Percentiles rank a stretch among this genome's conserved stretches.
These are phyloP conservation scores for Leucosticte australis DNA, from an alignment of 2,113 vertebrate genomes.

Conservation along the genomic window DNA sequence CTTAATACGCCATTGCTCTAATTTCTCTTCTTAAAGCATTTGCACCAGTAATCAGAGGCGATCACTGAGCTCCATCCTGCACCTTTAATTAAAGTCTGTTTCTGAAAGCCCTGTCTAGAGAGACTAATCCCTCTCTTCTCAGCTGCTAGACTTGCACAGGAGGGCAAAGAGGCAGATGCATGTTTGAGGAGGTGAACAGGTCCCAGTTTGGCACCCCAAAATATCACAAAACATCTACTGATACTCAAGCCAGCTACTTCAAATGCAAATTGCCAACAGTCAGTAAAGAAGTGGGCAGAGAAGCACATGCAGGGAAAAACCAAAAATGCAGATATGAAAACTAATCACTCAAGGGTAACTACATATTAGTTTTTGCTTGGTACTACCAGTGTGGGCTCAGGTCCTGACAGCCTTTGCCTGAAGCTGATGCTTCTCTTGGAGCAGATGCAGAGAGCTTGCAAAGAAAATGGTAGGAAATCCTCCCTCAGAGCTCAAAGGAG, in stretches of 20 bases:
- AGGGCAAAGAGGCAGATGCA: neutral
- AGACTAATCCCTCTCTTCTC: slow-evolving; percentile 36
- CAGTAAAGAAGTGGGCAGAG: neutral
- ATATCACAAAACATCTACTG: neutral
- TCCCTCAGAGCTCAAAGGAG: neutral
- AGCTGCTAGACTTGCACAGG: slow-evolving; percentile 11
- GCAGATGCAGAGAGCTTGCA: neutral
- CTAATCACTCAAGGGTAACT: neutral
- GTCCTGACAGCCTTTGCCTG: neutral
- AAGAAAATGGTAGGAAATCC: neutral
- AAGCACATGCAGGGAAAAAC: neutral
- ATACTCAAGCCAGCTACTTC: neutral
- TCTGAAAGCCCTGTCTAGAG: slow-evolving; percentile 51
- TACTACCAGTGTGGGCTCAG: neutral
- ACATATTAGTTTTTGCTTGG: neutral
- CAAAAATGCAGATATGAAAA: neutral
- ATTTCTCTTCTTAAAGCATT: slow-evolving; percentile 68
- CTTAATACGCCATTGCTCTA: slow-evolving; percentile 68
- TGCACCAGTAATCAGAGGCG: slow-evolving; percentile 60
- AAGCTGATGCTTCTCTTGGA: neutral
- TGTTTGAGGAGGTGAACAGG: neutral
- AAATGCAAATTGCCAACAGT: neutral
- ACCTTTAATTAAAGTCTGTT: slow-evolving; percentile 63
- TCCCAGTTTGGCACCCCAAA: neutral
- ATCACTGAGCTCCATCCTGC: slow-evolving; percentile 27